Evolutionary conservation across 2,113 vertebrate species (phyloP).

Genomic region (Microcebus jonahi): DNA sequence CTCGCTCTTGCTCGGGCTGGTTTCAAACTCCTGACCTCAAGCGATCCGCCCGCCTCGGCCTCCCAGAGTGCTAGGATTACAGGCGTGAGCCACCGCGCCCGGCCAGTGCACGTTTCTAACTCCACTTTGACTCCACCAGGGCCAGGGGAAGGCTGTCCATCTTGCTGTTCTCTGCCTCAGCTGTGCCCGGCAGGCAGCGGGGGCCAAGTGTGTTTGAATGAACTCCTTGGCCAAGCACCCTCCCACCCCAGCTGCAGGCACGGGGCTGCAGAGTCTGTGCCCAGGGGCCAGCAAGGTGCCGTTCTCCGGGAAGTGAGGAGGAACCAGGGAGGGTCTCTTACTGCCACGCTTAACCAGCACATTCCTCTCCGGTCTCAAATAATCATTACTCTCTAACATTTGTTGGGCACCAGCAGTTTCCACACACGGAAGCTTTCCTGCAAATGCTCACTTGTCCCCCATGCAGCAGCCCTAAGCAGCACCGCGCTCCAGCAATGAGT

Average conservation of each 20-base stretch:
- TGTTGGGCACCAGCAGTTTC: not conserved
- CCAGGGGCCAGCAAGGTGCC: accelerated
- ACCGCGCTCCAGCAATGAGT: accelerated
- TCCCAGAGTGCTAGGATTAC: too few relatives aligned
- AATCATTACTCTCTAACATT: not conserved
- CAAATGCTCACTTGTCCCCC: not conserved
- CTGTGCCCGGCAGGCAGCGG: not conserved
- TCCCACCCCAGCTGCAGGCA: accelerated
- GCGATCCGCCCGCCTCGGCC: too few relatives aligned
- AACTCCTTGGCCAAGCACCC: not conserved
- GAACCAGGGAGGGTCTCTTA: not conserved
- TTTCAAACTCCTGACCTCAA: too few relatives aligned
- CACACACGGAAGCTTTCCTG: not conserved
- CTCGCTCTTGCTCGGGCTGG: too few relatives aligned
- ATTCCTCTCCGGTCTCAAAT: not conserved
- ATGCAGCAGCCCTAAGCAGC: not conserved
- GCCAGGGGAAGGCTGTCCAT: not conserved
- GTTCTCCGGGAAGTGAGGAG: not conserved
- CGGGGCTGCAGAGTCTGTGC: not conserved
- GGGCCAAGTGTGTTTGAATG: not conserved
- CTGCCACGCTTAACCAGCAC: not conserved
- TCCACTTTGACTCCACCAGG: not conserved
- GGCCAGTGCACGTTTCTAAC: not conserved
- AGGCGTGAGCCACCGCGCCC: too few relatives aligned
- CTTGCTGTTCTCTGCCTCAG: accelerated